Base-by-base conservation (phyloP, 2,888 invertebrate species). In the Sympetrum striolatum region DNA sequence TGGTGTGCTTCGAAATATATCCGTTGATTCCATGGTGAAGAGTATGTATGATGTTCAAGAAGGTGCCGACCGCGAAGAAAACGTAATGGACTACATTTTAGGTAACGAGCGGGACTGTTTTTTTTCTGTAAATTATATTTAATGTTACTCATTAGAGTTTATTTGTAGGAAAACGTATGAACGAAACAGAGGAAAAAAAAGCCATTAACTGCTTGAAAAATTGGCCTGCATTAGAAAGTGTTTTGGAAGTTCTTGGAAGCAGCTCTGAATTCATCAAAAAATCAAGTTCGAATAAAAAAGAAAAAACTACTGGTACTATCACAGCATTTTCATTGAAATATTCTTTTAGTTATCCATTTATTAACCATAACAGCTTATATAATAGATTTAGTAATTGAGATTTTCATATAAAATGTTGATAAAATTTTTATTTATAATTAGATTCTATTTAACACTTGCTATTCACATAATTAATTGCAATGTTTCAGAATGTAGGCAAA, bases 151-250 rank as follows among this genome's bases (percentile, higher is more conserved):
- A 31, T 73, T 73, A 14, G 14, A 31, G 8, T 25, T n/a, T 25
- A 25, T 92, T 94, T 90, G 92, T 92, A 91, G 94, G 94, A 3
- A 94, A 94, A 91, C 93, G 93, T 80, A 94, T 94, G 93, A 92
- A 93, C 14, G 92, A 91, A 91, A 92, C 92, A 39, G 94, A 95
- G 79, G 94, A 95, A 91, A 92, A 93, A 90, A 92, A 93, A 92
- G 94, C 94, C 10, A 92, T 95, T 73, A 93, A 94, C 91, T 94
- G 93, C 14, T 93, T 95, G 37, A 92, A 93, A 91, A 93, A 93
- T 6, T 93, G 94, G 91, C 94, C 95, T 73, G 94, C 93, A 31
- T 92, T 93, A 48, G 93, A 93, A 91, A 93, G 92, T 91, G 92
- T 93, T 31, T 92, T 92, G 15, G 92, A 25, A 90, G 31, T 39